phyloP scores from a whole-genome alignment of 2,113 vertebrate genomes.

The Epinephelus fuscoguttatus region DNA sequence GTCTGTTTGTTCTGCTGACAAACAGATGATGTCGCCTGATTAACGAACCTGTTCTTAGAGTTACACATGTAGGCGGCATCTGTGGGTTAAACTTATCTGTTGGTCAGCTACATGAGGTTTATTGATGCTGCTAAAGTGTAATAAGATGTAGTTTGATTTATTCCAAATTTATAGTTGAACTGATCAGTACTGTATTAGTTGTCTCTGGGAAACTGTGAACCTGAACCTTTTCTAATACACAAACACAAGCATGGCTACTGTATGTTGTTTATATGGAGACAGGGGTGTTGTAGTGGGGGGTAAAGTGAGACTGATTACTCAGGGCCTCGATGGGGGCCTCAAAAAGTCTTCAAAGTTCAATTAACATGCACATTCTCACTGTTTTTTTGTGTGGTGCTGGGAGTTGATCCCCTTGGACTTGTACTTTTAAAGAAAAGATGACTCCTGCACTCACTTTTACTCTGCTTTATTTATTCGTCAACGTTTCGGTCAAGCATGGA shows the following conservation, averaged over 20 bases:
- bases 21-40: not conserved
- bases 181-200: not conserved
- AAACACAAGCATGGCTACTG: not conserved
- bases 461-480: too few relatives aligned
- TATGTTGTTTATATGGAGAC: not conserved
- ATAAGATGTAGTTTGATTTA: not conserved
- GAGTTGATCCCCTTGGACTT: too few relatives aligned
- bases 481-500: too few relatives aligned
- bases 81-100: not conserved
- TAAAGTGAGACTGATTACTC: too few relatives aligned
- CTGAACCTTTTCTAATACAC: not conserved
- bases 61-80: not conserved
- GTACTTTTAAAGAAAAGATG: too few relatives aligned
- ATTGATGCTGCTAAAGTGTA: not conserved
- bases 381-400: too few relatives aligned
- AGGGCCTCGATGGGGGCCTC: too few relatives aligned
- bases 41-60: not conserved
- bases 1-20: conserved; percentile 39
- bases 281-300: not conserved
- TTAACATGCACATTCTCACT: too few relatives aligned
- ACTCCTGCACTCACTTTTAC: too few relatives aligned
- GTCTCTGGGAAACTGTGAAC: not conserved
- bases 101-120: not conserved
- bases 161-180: not conserved
- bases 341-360: too few relatives aligned